Base-by-base conservation (phyloP, 1,140 invertebrate species). In the Lepidurus packardi region DNA sequence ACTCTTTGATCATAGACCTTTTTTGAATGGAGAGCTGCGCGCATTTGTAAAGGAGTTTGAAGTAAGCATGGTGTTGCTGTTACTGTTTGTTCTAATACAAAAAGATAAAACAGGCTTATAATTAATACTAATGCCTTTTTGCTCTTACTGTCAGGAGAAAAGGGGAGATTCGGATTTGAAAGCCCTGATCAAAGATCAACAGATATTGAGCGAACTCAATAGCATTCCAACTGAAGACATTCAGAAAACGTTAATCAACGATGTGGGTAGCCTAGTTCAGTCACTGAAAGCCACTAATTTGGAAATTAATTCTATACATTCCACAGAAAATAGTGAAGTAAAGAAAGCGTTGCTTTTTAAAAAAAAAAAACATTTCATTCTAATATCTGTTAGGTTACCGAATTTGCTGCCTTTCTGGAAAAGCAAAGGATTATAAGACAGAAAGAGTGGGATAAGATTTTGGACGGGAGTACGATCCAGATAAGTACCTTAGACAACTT, bases 1-100 rank as follows among this genome's bases (percentile, higher is more conserved):
- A 84, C 86, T 95, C 79, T 93, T 95, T 87, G 92, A 95, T 85
- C 93, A 95, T 83, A 88, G 90, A 78, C 91, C 92, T 25, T 93
- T 94, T 85, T 83, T 94, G 74, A 91, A 90, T 85, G 92, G 93
- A 78, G 94, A 95, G 89, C 91, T 94, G 79, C 91, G 91, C 81
- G 91, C 89, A 86, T 92, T 93, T 85, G 83, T 94, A 8, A 90
- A 90, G 81, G 92, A 94, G 85, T 94, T 94, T 85, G 92, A 95
- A 88, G 92, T 93, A 88, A 84, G 77, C 79, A 11, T 42, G 80
- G 77, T 25, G 4, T 34, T 34, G 34, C 34, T 34, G 34, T 34
- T 34, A 4, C 34, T 2, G 3, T 34, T 34, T 34, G 3, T 34
- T 34, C 2, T 34, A 4, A 34, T 34, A 4, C 4, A 34, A 34